Percentiles rank a stretch among this genome's conserved stretches.
Evolutionary conservation across 2,888 invertebrate species (phyloP).

Genomic region (Oligia latruncula): DNA sequence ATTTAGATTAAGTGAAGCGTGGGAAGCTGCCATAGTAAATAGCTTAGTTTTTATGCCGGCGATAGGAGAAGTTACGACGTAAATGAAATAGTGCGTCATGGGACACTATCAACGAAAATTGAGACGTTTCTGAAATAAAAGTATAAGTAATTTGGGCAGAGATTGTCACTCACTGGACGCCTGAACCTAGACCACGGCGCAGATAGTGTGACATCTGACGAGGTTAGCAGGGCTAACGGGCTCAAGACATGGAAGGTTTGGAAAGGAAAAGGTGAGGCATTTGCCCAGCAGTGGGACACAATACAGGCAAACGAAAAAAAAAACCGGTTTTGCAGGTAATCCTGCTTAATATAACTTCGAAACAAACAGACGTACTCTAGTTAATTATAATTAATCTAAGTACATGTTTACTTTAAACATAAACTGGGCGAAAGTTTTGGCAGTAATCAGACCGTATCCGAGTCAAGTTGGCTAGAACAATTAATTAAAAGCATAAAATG

Average conservation of each 20-base stretch:
- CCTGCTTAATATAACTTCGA: not conserved
- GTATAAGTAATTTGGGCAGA: not conserved
- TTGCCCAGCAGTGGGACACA: not conserved
- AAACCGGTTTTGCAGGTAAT: not conserved
- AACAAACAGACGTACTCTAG: slow-evolving; percentile 22
- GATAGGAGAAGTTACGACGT: slow-evolving; percentile 45
- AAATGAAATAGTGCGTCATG: slow-evolving; percentile 44
- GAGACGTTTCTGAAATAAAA: not conserved
- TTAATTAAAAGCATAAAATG: slow-evolving; percentile 49
- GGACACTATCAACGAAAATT: slow-evolving; percentile 33
- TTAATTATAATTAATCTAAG: slow-evolving; percentile 58
- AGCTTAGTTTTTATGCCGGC: slow-evolving; percentile 49
- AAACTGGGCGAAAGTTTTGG: slow-evolving; percentile 45
- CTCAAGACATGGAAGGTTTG: not conserved
- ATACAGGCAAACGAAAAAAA: not conserved
- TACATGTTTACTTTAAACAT: slow-evolving; percentile 52
- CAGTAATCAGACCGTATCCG: slow-evolving; percentile 61
- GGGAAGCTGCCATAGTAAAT: slow-evolving; percentile 39
- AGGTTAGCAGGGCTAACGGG: not conserved
- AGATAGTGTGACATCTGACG: not conserved
- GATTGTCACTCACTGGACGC: not conserved
- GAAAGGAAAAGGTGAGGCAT: not conserved
- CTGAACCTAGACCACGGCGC: not conserved
- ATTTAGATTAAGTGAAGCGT: slow-evolving; percentile 74
- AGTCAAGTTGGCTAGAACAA: slow-evolving; percentile 54